Conservation (phyloP, 2,888 invertebrate species). For the Euproctis similis region DNA sequence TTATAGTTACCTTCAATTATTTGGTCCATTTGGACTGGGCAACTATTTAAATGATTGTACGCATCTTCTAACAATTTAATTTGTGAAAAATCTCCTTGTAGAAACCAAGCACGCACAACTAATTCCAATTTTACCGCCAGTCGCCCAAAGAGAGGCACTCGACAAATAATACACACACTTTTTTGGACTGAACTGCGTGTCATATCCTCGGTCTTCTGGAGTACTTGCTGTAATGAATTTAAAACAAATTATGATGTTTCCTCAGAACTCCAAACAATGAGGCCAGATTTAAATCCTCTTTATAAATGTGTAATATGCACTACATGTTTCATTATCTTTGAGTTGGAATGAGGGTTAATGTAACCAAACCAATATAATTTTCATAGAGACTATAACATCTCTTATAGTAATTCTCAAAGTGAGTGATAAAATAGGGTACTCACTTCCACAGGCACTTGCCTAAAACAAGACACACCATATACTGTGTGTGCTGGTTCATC, state of each 20-base stretch:
- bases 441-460: conserved; percentile 97
- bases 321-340: too few species aligned
- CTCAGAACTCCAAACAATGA: too few species aligned
- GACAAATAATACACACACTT: conserved; percentile 95
- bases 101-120: conserved; percentile 97
- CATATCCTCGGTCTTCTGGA: conserved; percentile 94
- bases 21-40: conserved; percentile 77
- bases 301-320: too few species aligned
- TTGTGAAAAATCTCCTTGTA: conserved; percentile 94
- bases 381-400: too few species aligned
- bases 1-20: conserved; percentile 56
- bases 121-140: conserved; percentile 96
- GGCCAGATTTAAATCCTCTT: too few species aligned
- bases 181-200: conserved; percentile 98
- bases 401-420: too few species aligned
- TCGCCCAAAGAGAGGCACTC: conserved; percentile 93
- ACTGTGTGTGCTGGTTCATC: conserved; percentile 89
- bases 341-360: too few species aligned
- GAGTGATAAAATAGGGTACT: too few species aligned
- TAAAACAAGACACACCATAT: conserved; percentile 97
- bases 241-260: conserved; percentile 1
- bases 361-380: too few species aligned
- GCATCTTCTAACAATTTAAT: conserved; percentile 93
- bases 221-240: conserved; percentile 82
- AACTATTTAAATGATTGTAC: conserved; percentile 92